phyloP scores from a whole-genome alignment of 2,797 vertebrate genomes.

The Danio kyathit region DNA sequence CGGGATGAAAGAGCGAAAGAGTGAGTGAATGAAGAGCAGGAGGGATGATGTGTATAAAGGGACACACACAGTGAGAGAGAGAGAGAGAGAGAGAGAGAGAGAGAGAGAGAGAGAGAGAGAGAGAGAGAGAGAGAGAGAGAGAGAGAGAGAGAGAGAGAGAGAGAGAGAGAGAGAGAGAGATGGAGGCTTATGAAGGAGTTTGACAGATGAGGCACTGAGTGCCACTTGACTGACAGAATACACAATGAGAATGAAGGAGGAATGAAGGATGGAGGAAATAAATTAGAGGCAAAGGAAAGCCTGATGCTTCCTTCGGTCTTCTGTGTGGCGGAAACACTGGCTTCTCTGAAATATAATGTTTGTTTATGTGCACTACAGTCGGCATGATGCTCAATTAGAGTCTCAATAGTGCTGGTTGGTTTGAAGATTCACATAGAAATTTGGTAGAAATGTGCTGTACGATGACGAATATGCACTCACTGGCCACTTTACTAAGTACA shows the following conservation, averaged over 20 bases:
- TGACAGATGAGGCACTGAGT: slow-evolving; percentile 50
- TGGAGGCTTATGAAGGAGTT: slow-evolving; percentile 40
- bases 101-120: slow-evolving; percentile 15
- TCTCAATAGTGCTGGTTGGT: too few relatives aligned
- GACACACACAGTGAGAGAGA: not conserved
- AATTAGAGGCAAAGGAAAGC: slow-evolving; percentile 12
- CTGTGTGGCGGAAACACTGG: not conserved
- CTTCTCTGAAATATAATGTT: not conserved
- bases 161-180: slow-evolving; percentile 41
- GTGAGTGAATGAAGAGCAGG: slow-evolving; percentile 20
- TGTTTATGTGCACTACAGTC: not conserved
- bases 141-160: slow-evolving; percentile 12
- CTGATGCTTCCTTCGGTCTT: slow-evolving; percentile 6
- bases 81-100: slow-evolving; percentile 38
- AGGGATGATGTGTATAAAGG: not conserved
- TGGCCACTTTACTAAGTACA: too few relatives aligned
- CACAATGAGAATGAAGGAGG: slow-evolving; percentile 52
- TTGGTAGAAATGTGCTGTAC: too few relatives aligned
- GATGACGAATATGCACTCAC: too few relatives aligned
- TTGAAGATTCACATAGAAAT: too few relatives aligned
- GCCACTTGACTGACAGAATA: slow-evolving; percentile 50
- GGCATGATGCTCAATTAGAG: too few relatives aligned
- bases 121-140: slow-evolving; percentile 25
- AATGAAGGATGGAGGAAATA: slow-evolving; percentile 35
- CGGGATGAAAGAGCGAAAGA: slow-evolving; percentile 14